These are phyloP conservation scores for Australoheros facetus DNA, from an alignment of 2,797 vertebrate genomes.

Conservation along the genomic window DNA sequence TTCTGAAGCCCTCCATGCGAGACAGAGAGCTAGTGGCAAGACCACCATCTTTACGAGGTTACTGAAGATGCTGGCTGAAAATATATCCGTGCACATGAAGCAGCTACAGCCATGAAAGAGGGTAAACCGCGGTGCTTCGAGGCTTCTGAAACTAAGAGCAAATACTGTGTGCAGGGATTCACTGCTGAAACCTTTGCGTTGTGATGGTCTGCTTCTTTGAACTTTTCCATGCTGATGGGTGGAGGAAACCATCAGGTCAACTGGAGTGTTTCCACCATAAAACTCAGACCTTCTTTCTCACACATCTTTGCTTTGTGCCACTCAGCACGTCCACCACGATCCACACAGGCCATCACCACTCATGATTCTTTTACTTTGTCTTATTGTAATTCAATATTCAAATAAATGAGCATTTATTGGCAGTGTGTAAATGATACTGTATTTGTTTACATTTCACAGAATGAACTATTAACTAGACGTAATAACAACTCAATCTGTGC, in stretches of 20 bases:
- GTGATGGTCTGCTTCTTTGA: background rate
- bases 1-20: too few species aligned
- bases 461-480: background rate
- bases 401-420: background rate
- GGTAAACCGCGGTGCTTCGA: too few species aligned
- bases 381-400: background rate
- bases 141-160: background rate
- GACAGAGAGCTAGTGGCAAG: too few species aligned
- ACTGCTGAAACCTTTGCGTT: background rate
- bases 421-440: too few species aligned
- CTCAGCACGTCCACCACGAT: background rate
- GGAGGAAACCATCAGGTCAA: background rate
- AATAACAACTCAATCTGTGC: background rate
- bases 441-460: accelerated
- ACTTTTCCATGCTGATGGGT: background rate
- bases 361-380: background rate
- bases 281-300: background rate
- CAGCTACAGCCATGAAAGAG: too few species aligned
- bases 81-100: too few species aligned
- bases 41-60: too few species aligned
- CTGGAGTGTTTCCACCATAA: background rate
- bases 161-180: background rate
- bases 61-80: too few species aligned
- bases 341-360: background rate
- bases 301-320: background rate